A percentile compares a stretch with the other conserved stretches of the same genome.
Evolutionary conservation across 2,888 invertebrate genomes (phyloP).

Genomic region (Papilio elwesi): DNA sequence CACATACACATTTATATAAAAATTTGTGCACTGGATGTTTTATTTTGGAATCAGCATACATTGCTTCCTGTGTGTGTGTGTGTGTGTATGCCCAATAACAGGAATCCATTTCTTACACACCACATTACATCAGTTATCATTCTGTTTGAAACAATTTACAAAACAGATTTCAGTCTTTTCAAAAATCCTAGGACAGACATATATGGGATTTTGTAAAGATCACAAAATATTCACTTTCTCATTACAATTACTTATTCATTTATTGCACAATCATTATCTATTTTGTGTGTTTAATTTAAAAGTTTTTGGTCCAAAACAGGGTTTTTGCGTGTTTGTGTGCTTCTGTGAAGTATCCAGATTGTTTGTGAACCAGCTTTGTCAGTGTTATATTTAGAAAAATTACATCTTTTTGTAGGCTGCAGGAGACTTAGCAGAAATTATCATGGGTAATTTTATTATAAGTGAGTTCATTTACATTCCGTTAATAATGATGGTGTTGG

Average conservation of each 20-base stretch:
- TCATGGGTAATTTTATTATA: conserved; percentile 66
- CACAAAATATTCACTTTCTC: conserved; percentile 55
- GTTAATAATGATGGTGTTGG: conserved; percentile 76
- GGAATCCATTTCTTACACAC: conserved; percentile 48
- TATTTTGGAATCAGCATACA: conserved; percentile 66
- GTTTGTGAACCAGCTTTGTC: conserved; percentile 63
- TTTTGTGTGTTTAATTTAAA: conserved; percentile 25
- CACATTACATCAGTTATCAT: conserved; percentile 37
- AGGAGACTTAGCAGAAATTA: conserved; percentile 52
- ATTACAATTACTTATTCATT: conserved; percentile 46
- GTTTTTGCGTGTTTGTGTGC: conserved; percentile 57
- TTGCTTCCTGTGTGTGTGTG: conserved; percentile 80
- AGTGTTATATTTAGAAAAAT: conserved; percentile 68
- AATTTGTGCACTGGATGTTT: conserved; percentile 62
- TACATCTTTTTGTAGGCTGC: conserved; percentile 63
- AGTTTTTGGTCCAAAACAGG: conserved; percentile 45
- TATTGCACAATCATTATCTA: conserved; percentile 44
- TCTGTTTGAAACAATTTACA: conserved; percentile 38
- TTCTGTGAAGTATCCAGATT: conserved; percentile 54
- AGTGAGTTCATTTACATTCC: conserved; percentile 80
- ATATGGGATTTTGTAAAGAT: conserved; percentile 61
- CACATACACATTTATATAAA: conserved; percentile 54
- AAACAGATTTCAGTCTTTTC: conserved; percentile 42
- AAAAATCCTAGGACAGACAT: conserved; percentile 67
- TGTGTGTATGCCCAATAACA: conserved; percentile 79